phyloP scores from a whole-genome alignment of 1,140 invertebrate genomes.

The Ceratitis capitata region DNA sequence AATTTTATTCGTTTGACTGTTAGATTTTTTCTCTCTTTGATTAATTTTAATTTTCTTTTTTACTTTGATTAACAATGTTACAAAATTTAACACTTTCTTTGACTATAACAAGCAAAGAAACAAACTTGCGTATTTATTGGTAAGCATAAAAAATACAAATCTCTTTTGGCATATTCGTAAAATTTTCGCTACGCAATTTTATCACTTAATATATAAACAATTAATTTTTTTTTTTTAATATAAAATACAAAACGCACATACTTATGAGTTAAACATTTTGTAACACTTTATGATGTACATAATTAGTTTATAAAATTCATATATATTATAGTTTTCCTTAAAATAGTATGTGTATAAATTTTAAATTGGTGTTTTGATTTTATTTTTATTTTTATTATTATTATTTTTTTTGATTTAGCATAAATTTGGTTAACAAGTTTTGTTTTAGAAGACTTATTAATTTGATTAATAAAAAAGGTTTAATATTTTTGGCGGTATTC shows the following conservation, averaged over 20 bases:
- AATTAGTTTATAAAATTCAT: conserved; percentile 34
- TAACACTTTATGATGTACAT: not conserved
- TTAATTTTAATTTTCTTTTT: not conserved
- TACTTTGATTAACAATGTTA: not conserved
- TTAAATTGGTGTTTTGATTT: conserved; percentile 32
- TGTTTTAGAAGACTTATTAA: not conserved
- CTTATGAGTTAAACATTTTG: not conserved
- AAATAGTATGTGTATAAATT: not conserved
- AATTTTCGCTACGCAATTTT: conserved; percentile 27
- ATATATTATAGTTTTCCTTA: not conserved
- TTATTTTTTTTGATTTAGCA: not conserved
- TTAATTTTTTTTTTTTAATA: conserved; percentile 20
- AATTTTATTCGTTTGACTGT: conserved; percentile 1
- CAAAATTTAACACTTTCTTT: not conserved
- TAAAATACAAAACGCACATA: conserved; percentile 33
- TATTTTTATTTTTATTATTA: too few relatives aligned
- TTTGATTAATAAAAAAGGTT: conserved; percentile 32
- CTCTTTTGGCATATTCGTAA: conserved; percentile 33
- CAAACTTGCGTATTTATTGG: not conserved
- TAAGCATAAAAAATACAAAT: conserved; percentile 36
- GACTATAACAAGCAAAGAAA: conserved; percentile 3
- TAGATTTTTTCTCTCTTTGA: not conserved
- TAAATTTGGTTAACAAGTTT: conserved; percentile 28
- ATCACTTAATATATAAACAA: conserved; percentile 13
- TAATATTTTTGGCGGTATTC: conserved; percentile 20